Evolutionary conservation across 1,140 invertebrate species (phyloP), one percentile per base, ranked within the genome.

Genomic region (Eulimnadia texana): DNA sequence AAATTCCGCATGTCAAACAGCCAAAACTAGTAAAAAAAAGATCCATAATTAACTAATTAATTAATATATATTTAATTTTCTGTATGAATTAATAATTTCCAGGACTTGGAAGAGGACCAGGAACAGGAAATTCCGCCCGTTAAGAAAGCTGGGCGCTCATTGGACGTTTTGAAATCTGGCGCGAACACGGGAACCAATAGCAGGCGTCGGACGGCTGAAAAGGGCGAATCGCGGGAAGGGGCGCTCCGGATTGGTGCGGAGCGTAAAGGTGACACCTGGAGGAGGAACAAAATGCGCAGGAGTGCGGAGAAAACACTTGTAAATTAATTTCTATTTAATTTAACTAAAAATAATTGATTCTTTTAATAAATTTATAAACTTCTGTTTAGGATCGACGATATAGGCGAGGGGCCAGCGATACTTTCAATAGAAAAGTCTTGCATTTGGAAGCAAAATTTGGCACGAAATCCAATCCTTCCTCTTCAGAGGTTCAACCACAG

Each of bases 1-100:
- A 89, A 75, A 88, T 90, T 67, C 86, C 86, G 16, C 82, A 86
- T 67, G 80, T 86, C 51, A 85, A 85, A 71, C 82, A 86, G 75
- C 80, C 81, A 24, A 42, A 42, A 42, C 33, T 42, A 16, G 73
- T 84, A 76, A 82, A 84, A 74, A 42, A n/a, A n/a, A n/a, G n/a
- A 42, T 42, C 16, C 33, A 9, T 42, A 9, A 42, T 42, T 42
- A 42, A 9, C 33, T 42, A 9, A 42, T n/a, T n/a, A n/a, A n/a
- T n/a, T n/a, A n/a, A n/a, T n/a, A n/a, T n/a, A n/a, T n/a, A n/a
- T n/a, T n/a, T n/a, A n/a, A n/a, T n/a, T n/a, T n/a, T n/a, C n/a
- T n/a, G n/a, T n/a, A n/a, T n/a, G n/a, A n/a, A n/a, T n/a, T n/a
- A n/a, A n/a, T n/a, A n/a, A n/a, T n/a, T n/a, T n/a, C n/a, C 19